Conservation (phyloP, 2,797 vertebrate species). For the Geotrypetes seraphini region DNA sequence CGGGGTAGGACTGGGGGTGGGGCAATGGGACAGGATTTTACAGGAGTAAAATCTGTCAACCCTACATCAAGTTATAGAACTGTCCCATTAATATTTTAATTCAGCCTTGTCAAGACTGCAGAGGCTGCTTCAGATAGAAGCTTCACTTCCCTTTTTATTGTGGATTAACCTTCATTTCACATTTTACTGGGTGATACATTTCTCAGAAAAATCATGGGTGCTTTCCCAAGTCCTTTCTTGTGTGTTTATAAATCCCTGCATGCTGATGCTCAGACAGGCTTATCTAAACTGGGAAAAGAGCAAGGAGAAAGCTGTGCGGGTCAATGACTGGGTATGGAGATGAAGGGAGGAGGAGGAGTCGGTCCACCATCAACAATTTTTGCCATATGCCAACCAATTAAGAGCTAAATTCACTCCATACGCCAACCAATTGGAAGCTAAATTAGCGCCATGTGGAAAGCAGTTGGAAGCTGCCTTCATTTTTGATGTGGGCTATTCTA, state of each 20-base stretch:
- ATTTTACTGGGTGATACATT: slow-evolving; percentile 7
- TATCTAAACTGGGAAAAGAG: too few species aligned
- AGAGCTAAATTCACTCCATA: slow-evolving; percentile 23
- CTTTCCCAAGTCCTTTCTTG: slow-evolving; percentile 15
- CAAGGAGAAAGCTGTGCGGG: not conserved
- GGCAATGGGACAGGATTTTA: too few species aligned
- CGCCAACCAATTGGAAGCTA: slow-evolving; percentile 20
- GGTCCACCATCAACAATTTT: not conserved
- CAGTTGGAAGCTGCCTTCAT: slow-evolving; percentile 20
- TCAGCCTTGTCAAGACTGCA: too few species aligned
- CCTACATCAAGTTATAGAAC: too few species aligned
- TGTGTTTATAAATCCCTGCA: slow-evolving; percentile 21
- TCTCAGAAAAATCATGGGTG: slow-evolving; percentile 13
- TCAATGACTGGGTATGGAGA: slow-evolving; percentile 3
- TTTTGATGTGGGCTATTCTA: slow-evolving; percentile 46
- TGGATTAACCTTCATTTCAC: not conserved
- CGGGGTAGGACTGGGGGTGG: too few species aligned
- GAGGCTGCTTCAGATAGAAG: too few species aligned
- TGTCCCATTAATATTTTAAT: too few species aligned
- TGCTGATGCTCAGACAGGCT: slow-evolving; percentile 17
- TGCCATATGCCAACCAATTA: slow-evolving; percentile 22
- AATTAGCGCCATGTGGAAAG: slow-evolving; percentile 27
- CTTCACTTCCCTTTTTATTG: too few species aligned
- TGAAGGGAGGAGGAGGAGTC: slow-evolving; percentile 1
- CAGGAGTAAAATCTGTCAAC: too few species aligned